Evolutionary conservation across 2,113 vertebrate species (phyloP).

Genomic region (Sclerurus mexicanus): DNA sequence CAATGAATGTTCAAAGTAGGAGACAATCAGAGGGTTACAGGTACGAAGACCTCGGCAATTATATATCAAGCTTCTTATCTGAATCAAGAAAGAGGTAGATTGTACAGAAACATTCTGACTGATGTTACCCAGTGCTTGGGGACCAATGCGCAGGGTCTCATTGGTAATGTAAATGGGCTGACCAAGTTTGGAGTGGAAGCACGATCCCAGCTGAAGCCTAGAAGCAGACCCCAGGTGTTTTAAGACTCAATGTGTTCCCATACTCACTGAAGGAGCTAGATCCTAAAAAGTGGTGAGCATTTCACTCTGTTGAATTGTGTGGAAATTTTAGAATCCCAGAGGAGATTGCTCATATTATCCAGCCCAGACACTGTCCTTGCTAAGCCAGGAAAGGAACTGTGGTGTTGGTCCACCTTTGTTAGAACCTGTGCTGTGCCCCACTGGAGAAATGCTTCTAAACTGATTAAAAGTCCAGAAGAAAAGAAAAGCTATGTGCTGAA

Average conservation of each 20-base stretch:
- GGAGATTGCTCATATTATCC: neutral
- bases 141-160: too few relatives aligned
- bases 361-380: neutral
- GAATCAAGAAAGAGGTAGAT: neutral
- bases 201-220: neutral
- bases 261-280: neutral
- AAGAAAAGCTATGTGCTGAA: neutral
- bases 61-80: neutral
- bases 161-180: neutral
- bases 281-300: neutral
- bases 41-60: neutral
- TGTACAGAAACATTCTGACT: neutral
- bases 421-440: neutral
- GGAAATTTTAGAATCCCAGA: neutral
- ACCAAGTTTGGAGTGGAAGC: neutral
- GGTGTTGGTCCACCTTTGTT: neutral
- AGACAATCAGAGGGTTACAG: neutral
- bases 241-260: neutral
- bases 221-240: neutral
- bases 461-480: neutral
- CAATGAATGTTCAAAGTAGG: neutral
- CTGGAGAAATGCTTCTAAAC: neutral
- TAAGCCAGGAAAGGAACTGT: neutral
- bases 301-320: neutral
- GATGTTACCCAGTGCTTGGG: neutral